Conservation (phyloP, 2,888 invertebrate genomes). For the Anorthoa munda region DNA sequence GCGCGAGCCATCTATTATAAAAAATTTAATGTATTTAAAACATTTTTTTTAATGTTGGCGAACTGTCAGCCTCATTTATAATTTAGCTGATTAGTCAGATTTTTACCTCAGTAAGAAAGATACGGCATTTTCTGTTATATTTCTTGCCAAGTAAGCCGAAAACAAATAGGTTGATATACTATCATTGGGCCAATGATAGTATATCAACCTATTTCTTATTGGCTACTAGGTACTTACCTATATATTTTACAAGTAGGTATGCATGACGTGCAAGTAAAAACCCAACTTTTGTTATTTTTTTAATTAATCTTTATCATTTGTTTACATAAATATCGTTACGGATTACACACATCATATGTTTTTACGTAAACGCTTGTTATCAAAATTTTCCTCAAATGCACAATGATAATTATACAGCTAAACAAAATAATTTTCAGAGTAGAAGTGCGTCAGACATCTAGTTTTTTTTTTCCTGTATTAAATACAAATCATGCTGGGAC, state of each 20-base stretch:
- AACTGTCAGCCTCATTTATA: neutral
- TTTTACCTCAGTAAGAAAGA: neutral
- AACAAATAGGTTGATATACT: too few species aligned
- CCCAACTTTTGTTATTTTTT: slow-evolving; percentile 21
- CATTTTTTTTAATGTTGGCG: neutral
- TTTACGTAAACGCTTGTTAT: slow-evolving; percentile 28
- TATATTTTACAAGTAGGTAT: slow-evolving; percentile 2
- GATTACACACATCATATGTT: slow-evolving; percentile 25
- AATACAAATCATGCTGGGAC: neutral
- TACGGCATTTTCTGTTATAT: neutral
- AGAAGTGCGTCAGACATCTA: neutral
- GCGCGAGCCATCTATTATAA: too few species aligned
- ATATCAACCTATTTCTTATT: too few species aligned
- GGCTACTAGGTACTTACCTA: neutral
- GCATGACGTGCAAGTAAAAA: slow-evolving; percentile 35
- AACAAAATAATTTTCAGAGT: slow-evolving; percentile 15
- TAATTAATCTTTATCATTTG: slow-evolving; percentile 33
- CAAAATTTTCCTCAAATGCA: slow-evolving; percentile 36
- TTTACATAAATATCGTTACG: slow-evolving; percentile 41
- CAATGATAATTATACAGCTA: neutral
- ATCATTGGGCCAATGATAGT: neutral
- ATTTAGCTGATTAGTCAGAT: neutral
- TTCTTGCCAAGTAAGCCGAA: neutral
- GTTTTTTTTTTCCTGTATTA: slow-evolving; percentile 21
- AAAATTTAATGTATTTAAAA: neutral